These are phyloP conservation scores for Albula goreensis DNA, from an alignment of 2,113 vertebrate genomes.

Conservation along the genomic window DNA sequence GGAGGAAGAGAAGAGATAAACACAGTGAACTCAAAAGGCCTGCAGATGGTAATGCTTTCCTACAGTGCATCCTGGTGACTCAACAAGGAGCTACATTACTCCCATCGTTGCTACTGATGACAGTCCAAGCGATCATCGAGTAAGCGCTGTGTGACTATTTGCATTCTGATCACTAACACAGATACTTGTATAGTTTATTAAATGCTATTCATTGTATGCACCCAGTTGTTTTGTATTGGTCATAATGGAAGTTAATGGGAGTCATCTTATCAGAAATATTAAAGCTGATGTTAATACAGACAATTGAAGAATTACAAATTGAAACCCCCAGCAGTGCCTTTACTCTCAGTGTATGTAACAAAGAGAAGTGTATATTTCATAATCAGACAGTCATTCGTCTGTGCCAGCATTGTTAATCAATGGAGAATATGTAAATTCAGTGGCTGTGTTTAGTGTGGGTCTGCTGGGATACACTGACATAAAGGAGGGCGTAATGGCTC, in stretches of 20 bases:
- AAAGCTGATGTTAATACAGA: too few species aligned
- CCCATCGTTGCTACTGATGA: background rate
- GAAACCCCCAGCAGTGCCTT: too few species aligned
- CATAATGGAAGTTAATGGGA: too few species aligned
- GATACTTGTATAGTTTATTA: too few species aligned
- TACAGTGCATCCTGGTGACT: background rate
- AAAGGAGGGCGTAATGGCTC: too few species aligned
- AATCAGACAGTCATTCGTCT: background rate
- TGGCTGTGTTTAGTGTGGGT: background rate
- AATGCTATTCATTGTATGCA: too few species aligned
- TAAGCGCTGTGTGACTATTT: background rate
- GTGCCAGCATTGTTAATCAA: background rate
- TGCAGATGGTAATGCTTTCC: background rate
- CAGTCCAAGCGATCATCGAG: background rate
- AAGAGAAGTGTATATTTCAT: background rate
- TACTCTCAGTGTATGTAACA: background rate
- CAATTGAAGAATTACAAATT: too few species aligned
- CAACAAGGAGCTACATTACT: background rate
- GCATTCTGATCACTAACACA: too few species aligned
- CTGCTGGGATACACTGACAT: background rate
- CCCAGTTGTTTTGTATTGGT: too few species aligned
- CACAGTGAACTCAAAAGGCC: background rate
- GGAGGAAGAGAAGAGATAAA: background rate
- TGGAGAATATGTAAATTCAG: background rate
- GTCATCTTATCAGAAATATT: too few species aligned